Percentiles rank a stretch among this genome's conserved stretches.
These are phyloP conservation scores for Struthio camelus DNA, from an alignment of 2,113 vertebrate genomes.

Conservation along the genomic window DNA sequence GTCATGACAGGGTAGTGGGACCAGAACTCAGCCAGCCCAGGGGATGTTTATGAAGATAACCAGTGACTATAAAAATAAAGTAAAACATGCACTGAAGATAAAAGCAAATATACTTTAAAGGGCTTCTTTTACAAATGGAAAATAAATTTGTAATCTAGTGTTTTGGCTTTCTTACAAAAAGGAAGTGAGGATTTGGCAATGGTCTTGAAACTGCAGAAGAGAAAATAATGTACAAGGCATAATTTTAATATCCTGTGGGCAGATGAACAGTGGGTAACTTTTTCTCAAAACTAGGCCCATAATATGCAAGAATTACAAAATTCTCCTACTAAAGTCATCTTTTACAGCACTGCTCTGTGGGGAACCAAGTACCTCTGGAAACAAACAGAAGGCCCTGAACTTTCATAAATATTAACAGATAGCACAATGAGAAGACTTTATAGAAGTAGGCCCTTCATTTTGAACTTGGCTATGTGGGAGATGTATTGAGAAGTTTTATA, in stretches of 20 bases:
- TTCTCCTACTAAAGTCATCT: background rate
- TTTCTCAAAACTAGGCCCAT: background rate
- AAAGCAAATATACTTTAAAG: background rate
- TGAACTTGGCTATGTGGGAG: background rate
- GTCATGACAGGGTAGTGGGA: background rate
- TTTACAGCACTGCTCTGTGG: background rate
- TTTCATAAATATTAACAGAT: background rate
- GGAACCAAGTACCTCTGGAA: background rate
- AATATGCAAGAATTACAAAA: background rate
- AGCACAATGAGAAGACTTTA: background rate
- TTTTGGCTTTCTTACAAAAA: background rate
- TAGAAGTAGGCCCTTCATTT: background rate
- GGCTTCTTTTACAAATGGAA: background rate
- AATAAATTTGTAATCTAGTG: background rate
- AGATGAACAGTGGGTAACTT: background rate
- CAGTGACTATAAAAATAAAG: background rate
- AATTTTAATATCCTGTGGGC: background rate
- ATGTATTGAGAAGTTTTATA: background rate
- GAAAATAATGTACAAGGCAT: background rate
- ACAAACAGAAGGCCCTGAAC: background rate
- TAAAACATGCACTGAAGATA: background rate
- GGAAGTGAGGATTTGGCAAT: background rate
- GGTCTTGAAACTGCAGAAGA: background rate
- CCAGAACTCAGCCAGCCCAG: background rate
- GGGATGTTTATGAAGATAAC: background rate